Base-by-base conservation (phyloP, 64 coral and sea anemone genomes). In the Hydrozoanthus tunicans region DNA sequence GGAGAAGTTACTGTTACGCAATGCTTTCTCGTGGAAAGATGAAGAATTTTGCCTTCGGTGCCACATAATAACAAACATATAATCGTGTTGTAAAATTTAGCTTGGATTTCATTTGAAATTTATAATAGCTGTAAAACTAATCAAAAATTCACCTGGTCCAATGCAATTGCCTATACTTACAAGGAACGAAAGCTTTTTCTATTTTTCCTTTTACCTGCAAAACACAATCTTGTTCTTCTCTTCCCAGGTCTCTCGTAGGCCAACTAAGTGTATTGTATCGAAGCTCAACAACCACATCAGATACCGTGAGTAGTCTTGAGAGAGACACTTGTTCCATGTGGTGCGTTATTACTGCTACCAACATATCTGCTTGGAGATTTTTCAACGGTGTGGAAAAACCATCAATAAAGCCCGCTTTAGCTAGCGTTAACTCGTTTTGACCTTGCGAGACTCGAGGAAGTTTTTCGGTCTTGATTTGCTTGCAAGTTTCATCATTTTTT, bases 131-230 rank as follows among this genome's bases (percentile, higher is more conserved):
- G 32, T 43, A 43, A 43, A 43, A 43, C 2, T 0, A 43, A 67
- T 67, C 3, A 67, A 67, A 67, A 67, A 67, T 67, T 67, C 64
- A 67, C 64, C 3, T 67, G 64, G 64, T 1, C 64, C 64, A 67
- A 67, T 67, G 64, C 64, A 67, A 67, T 67, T 67, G 64, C 64
- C 64, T 67, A 67, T 67, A 67, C 64, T 67, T 67, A 67, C 64
- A 67, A 67, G 64, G 64, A 67, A 67, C 64, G 64, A 67, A 67
- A 67, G 64, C 3, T 67, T 67, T 67, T 67, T 67, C 0, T 67
- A 67, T 67, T 67, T 67, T 67, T 67, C 64, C 6, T 67, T 67
- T 67, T 67, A 68, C 64, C 64, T 68, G 64, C 64, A 68, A 68
- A 68, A 13, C 64, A 68, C 64, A 68, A 68, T 68, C 64, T 68